Percentiles rank a stretch among this genome's conserved stretches.
These are phyloP conservation scores for Drosophila anomelani DNA, from an alignment of 2,888 invertebrate species.

Conservation along the genomic window DNA sequence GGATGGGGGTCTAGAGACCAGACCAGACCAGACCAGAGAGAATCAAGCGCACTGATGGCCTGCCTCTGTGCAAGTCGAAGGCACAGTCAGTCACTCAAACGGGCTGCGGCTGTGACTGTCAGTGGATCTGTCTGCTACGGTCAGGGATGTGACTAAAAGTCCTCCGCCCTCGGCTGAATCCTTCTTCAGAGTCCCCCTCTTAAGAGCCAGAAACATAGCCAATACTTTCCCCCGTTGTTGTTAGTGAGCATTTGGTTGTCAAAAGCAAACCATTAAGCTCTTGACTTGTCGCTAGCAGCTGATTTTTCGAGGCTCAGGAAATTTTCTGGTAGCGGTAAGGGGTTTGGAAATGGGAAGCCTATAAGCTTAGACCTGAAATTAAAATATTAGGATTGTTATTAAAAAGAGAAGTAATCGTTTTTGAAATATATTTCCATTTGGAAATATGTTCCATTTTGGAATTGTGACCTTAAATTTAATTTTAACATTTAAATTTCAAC, in stretches of 20 bases:
- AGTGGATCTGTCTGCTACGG: conserved; percentile 30
- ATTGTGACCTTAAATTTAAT: no score
- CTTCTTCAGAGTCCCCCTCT: neutral
- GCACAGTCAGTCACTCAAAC: conserved; percentile 74
- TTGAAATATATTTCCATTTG: no score
- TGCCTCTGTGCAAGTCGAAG: conserved; percentile 70
- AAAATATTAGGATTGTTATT: no score
- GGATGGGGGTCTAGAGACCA: conserved; percentile 7
- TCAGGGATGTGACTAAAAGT: conserved; percentile 4
- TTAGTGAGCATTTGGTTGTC: conserved; percentile 43
- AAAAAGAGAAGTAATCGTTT: no score
- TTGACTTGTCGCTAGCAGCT: conserved; percentile 57
- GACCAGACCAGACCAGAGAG: conserved; percentile 1
- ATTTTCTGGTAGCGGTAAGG: neutral
- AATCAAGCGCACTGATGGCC: conserved; percentile 29
- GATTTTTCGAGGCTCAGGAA: conserved; percentile 26
- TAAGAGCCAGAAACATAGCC: neutral
- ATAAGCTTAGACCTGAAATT: no score
- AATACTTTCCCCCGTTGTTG: conserved; percentile 20
- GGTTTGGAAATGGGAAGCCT: neutral
- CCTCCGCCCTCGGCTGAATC: neutral
- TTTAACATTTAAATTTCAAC: no score
- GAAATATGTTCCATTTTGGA: no score
- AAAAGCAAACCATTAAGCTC: conserved; percentile 68
- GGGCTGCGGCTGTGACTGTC: conserved; percentile 45